Evolutionary conservation across 2,113 vertebrate genomes (phyloP).

Genomic region (Hydrolagus affinis): DNA sequence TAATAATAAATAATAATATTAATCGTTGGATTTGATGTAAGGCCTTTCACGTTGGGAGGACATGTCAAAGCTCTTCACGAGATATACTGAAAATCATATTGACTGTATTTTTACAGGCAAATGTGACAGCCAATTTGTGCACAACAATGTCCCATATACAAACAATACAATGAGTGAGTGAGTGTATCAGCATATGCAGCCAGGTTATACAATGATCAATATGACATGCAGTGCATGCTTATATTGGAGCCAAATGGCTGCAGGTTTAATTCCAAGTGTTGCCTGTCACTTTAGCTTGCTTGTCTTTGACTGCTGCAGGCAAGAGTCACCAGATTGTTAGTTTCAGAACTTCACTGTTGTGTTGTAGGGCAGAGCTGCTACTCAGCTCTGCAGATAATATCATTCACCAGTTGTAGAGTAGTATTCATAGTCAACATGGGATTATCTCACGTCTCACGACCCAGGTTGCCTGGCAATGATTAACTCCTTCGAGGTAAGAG

Average conservation of each 20-base stretch:
- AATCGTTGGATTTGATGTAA: neutral
- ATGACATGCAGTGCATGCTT: neutral
- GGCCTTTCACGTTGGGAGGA: too few species aligned
- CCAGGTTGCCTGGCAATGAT: neutral
- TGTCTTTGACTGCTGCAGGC: neutral
- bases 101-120: too few species aligned
- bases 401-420: neutral
- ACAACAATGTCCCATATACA: too few species aligned
- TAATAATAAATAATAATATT: neutral
- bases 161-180: too few species aligned
- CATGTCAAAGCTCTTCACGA: too few species aligned
- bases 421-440: neutral
- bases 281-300: neutral
- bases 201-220: neutral
- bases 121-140: too few species aligned
- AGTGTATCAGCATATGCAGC: too few species aligned
- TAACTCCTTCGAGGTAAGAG: neutral
- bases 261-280: neutral
- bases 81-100: too few species aligned
- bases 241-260: neutral
- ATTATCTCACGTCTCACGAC: neutral
- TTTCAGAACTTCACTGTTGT: neutral
- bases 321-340: neutral
- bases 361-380: too few species aligned
- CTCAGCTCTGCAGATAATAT: too few species aligned